Conservation (phyloP, 2,797 vertebrate species). For the Pterois miles region DNA sequence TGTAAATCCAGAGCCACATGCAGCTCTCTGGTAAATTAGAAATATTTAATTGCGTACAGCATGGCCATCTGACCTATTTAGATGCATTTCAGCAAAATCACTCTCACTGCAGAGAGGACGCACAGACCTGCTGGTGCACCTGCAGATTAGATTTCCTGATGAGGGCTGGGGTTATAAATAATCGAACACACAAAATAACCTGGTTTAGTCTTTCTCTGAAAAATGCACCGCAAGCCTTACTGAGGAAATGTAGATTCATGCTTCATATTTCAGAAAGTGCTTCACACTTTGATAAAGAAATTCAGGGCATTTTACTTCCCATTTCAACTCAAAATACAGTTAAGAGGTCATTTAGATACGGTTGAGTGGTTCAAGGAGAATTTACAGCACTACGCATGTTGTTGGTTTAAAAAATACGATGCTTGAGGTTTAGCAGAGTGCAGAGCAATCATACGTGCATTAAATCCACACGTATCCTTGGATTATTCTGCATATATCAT, state of each 20-base stretch:
- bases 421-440: not conserved
- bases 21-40: conserved; percentile 35
- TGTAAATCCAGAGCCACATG: conserved; percentile 5
- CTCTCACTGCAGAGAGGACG: conserved; percentile 36
- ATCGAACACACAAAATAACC: conserved; percentile 44
- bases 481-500: not conserved
- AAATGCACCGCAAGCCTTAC: not conserved
- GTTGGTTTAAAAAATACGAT: not conserved
- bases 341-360: not conserved
- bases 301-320: not conserved
- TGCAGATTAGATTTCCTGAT: conserved; percentile 63
- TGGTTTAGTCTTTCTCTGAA: conserved; percentile 31
- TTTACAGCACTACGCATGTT: not conserved
- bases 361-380: not conserved
- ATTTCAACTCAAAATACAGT: not conserved
- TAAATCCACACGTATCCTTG: not conserved
- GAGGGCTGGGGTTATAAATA: conserved; percentile 66
- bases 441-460: not conserved
- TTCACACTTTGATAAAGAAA: not conserved
- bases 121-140: conserved; percentile 23
- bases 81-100: conserved; percentile 56
- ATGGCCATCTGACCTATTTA: conserved; percentile 48
- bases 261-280: not conserved
- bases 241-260: not conserved
- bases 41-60: conserved; percentile 19